A percentile compares a stretch with the other conserved stretches of the same genome.
Evolutionary conservation across 2,888 invertebrate species (phyloP).

Genomic region (Pandemis heparana): DNA sequence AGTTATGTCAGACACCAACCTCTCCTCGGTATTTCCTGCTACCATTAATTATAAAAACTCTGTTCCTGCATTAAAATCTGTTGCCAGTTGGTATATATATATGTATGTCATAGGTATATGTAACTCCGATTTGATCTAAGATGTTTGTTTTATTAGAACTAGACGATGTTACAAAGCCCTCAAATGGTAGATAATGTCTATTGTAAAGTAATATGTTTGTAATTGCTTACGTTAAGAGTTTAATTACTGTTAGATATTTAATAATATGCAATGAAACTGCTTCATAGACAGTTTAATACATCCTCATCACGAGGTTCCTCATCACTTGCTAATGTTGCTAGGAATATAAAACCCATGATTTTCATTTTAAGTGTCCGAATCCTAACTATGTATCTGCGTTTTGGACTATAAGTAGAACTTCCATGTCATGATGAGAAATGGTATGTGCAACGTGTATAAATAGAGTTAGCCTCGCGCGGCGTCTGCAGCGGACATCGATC

Average conservation of each 20-base stretch:
- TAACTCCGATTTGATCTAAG: neutral
- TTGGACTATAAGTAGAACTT: conserved; percentile 45
- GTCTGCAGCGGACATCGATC: conserved; percentile 83
- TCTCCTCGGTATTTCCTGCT: conserved; percentile 21
- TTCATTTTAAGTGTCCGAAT: conserved; percentile 15
- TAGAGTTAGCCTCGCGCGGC: conserved; percentile 80
- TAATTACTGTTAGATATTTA: too few species aligned
- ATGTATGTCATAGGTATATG: too few species aligned
- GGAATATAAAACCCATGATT: neutral
- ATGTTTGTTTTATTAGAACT: too few species aligned
- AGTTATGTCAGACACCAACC: conserved; percentile 32
- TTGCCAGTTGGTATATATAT: neutral
- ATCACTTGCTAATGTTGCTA: conserved; percentile 4
- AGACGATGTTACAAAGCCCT: neutral
- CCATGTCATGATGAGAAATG: conserved; percentile 70
- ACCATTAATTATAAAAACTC: neutral
- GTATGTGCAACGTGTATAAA: conserved; percentile 78
- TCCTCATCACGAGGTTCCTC: neutral
- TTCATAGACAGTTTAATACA: neutral
- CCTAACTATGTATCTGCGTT: conserved; percentile 10
- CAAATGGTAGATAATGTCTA: too few species aligned
- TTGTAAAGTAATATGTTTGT: too few species aligned
- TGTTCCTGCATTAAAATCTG: neutral
- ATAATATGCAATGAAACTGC: neutral
- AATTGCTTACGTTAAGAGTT: too few species aligned